These are phyloP conservation scores for Polyodon spathula DNA, from an alignment of 2,113 vertebrate genomes.

Conservation along the genomic window DNA sequence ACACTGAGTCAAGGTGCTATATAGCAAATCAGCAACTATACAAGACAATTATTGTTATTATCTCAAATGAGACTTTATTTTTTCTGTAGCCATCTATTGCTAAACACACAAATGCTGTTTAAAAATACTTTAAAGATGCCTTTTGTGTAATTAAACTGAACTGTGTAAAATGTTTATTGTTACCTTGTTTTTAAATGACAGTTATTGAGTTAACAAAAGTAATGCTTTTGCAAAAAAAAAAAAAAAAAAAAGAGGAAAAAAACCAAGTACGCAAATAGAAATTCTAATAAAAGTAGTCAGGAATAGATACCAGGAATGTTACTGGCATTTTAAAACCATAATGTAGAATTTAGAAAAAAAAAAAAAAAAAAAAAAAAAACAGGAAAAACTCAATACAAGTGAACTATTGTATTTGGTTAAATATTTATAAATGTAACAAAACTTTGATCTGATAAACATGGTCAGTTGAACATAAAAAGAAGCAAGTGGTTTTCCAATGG, in stretches of 20 bases:
- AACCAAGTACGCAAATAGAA: too few species aligned
- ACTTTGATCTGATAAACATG: constrained; percentile 14
- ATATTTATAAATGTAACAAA: constrained; percentile 19
- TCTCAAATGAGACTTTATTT: too few species aligned
- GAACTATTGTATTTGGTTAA: constrained; percentile 22
- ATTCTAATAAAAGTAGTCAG: too few species aligned
- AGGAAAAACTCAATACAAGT: neutral
- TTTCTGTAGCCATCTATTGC: too few species aligned
- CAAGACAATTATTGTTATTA: too few species aligned
- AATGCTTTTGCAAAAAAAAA: constrained; percentile 39
- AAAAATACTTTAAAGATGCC: neutral
- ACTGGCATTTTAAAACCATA: constrained; percentile 28
- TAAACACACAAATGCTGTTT: too few species aligned
- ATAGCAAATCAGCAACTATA: too few species aligned
- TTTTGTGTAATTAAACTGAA: constrained; percentile 28
- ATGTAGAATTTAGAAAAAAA: constrained; percentile 28
- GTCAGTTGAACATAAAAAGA: constrained; percentile 11
- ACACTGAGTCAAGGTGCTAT: too few species aligned
- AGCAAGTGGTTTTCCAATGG: constrained; percentile 14
- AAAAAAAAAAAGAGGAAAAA: constrained; percentile 30
- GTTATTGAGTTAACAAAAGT: constrained; percentile 42
- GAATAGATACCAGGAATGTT: constrained; percentile 30
- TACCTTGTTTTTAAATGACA: constrained; percentile 37
- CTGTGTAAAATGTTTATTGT: constrained; percentile 60
- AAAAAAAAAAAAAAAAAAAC: neutral